Evolutionary conservation across 2,888 invertebrate species (phyloP).

Genomic region (Prenolepis imparis): DNA sequence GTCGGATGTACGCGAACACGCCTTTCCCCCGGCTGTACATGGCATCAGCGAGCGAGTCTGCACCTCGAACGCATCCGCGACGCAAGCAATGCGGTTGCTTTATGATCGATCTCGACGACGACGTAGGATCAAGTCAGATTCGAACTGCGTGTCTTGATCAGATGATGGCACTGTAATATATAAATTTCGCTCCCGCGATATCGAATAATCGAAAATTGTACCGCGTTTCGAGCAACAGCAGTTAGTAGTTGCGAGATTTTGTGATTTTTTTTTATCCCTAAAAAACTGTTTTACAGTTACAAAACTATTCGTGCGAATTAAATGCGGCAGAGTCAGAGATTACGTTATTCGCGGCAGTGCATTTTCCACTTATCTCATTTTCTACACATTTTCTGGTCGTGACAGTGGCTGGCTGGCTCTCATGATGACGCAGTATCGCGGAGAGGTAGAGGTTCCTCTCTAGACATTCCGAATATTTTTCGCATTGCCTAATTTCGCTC

Average conservation of each 20-base stretch:
- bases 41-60: not conserved
- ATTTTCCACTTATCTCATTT: constrained; percentile 53
- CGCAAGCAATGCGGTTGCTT: constrained; percentile 39
- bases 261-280: not conserved
- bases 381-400: constrained; percentile 39
- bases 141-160: not conserved
- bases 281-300: constrained; percentile 22
- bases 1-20: constrained; percentile 38
- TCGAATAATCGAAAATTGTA: constrained; percentile 2
- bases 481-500: constrained; percentile 16
- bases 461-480: constrained; percentile 40
- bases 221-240: constrained; percentile 1
- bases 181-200: constrained; percentile 8
- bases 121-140: not conserved
- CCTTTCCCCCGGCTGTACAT: constrained; percentile 33
- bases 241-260: not conserved
- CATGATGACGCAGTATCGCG: constrained; percentile 12
- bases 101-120: constrained; percentile 23
- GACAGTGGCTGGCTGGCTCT: constrained; percentile 40
- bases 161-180: not conserved
- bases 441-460: constrained; percentile 8
- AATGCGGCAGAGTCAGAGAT: constrained; percentile 10
- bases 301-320: constrained; percentile 42
- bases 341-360: constrained; percentile 23
- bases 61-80: constrained; percentile 31